These are phyloP conservation scores for Gnatocerus cornutus DNA, from an alignment of 2,888 invertebrate genomes.

Conservation along the genomic window DNA sequence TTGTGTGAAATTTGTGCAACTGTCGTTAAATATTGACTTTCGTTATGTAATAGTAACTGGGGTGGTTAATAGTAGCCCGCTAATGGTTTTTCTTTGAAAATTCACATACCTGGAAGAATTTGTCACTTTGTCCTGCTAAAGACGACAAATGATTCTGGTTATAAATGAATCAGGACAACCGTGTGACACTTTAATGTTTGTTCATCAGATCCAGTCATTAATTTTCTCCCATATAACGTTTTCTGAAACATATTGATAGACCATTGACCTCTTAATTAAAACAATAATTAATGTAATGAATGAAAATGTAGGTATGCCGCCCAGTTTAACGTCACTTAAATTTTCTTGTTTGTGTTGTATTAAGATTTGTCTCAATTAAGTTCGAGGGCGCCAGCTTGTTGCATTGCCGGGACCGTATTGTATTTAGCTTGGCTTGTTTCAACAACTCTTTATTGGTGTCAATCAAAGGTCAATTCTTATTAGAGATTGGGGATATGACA, in stretches of 20 bases:
- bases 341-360: conserved; percentile 47
- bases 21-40: conserved; percentile 46
- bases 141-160: conserved; percentile 45
- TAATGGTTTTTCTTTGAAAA: conserved; percentile 56
- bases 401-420: conserved; percentile 59
- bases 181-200: conserved; percentile 44
- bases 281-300: conserved; percentile 43
- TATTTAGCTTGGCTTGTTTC: conserved; percentile 62
- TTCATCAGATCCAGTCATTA: conserved; percentile 32
- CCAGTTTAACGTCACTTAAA: conserved; percentile 43
- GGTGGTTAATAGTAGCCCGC: conserved; percentile 54
- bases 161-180: conserved; percentile 47
- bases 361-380: conserved; percentile 50
- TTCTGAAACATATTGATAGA: conserved; percentile 39
- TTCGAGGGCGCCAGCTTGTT: conserved; percentile 49
- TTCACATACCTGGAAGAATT: conserved; percentile 48
- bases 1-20: conserved; percentile 14
- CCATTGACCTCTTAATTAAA: conserved; percentile 44
- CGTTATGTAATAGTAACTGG: conserved; percentile 49
- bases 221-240: conserved; percentile 37
- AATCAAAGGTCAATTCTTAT: conserved; percentile 70
- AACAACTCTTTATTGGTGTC: conserved; percentile 67
- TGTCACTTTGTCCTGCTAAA: conserved; percentile 45
- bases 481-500: conserved; percentile 67
- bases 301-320: conserved; percentile 46